Evolutionary conservation across 1,140 invertebrate species (phyloP), one percentile per base, ranked within the genome.

Genomic region (Heliconius hewitsoni): DNA sequence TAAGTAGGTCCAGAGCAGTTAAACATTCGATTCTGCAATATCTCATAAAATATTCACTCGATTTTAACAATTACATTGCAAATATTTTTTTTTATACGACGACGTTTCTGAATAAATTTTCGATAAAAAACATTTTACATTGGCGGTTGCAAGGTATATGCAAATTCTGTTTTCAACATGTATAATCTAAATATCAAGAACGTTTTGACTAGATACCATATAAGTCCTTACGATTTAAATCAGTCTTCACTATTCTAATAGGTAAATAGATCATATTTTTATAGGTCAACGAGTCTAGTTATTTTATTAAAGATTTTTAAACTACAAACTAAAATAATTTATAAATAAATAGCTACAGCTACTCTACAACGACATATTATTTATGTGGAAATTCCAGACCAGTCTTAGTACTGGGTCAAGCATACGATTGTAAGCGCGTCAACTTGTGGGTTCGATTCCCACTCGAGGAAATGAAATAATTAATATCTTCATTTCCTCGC

Each of bases 111-210:
- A 66, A 78, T 74, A 79, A 74, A 71, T 74, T 27, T 79, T 39
- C 71, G 30, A 79, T 74, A 74, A 74, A 23, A 79, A 74, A 37
- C 52, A 57, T 78, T 79, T 79, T 39, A 52, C 60, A 76, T 23
- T 37, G 50, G 27, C 27, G 60, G 11, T 57, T 66, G 73, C 78
- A 74, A 79, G 55, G 73, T 71, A 50, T 75, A 79, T 79, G 78
- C 73, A 75, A 79, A 79, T 79, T 60, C 39, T 9, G 19, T 76
- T 79, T 79, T 39, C 78, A 55, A 79, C 78, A 75, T 74, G 72
- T 73, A 74, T 42, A 72, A 79, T 72, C 74, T 72, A 76, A 76
- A 79, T 79, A 79, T 79, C 78, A 79, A 79, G 78, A 79, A 72
- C 78, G 71, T 72, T 79, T 76, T 73, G 74, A 76, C 78, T 37